phyloP scores from a whole-genome alignment of 1,140 invertebrate species.

The Temnothorax nylanderi region DNA sequence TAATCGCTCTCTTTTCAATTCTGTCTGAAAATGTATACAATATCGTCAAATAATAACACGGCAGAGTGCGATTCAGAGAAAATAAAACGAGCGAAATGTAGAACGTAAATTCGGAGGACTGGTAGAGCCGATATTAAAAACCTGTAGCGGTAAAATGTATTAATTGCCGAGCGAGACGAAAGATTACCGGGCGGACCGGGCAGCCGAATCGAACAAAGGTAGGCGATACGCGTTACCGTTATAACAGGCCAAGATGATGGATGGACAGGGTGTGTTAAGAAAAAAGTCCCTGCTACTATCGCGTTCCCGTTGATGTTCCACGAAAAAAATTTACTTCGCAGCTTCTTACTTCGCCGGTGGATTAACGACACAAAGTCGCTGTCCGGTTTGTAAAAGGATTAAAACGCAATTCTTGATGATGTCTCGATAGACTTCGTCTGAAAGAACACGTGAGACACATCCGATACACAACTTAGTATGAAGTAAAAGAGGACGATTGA shows the following conservation, averaged over 20 bases:
- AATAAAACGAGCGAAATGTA: neutral
- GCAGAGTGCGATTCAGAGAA: neutral
- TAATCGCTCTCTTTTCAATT: neutral
- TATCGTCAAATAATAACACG: neutral
- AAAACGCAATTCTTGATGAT: slow-evolving; percentile 15
- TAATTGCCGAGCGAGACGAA: slow-evolving; percentile 67
- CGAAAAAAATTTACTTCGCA: slow-evolving; percentile 55
- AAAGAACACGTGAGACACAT: neutral
- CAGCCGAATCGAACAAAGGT: slow-evolving; percentile 66
- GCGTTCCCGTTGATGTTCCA: slow-evolving; percentile 25
- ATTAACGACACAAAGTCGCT: slow-evolving; percentile 16
- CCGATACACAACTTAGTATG: neutral
- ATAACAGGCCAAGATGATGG: slow-evolving; percentile 67
- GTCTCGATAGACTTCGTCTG: slow-evolving; percentile 28
- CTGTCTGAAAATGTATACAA: neutral
- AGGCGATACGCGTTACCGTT: slow-evolving; percentile 72
- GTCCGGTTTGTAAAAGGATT: slow-evolving; percentile 11
- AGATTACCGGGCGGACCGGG: slow-evolving; percentile 60
- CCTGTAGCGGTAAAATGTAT: slow-evolving; percentile 71
- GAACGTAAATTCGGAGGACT: slow-evolving; percentile 16
- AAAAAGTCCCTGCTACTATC: slow-evolving; percentile 62
- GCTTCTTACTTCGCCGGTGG: slow-evolving; percentile 19
- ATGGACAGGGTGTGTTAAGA: slow-evolving; percentile 69
- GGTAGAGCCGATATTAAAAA: slow-evolving; percentile 60
- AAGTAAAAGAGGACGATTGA: neutral